A percentile compares a stretch with the other conserved stretches of the same genome.
phyloP scores from a whole-genome alignment of 2,113 vertebrate species.

The Furnarius figulus region DNA sequence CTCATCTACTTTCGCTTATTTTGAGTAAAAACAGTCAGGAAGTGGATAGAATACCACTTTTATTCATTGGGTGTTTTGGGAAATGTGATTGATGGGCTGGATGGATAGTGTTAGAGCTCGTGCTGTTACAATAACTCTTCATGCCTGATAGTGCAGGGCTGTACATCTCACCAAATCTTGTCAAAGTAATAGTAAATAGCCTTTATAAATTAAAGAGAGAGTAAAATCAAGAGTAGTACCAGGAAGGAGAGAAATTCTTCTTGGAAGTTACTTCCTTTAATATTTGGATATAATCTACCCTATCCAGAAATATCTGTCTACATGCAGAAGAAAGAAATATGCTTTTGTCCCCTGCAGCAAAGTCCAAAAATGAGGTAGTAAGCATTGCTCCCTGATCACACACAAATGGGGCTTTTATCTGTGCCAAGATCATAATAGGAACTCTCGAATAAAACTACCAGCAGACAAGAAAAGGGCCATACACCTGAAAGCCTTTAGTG shows the following conservation, averaged over 20 bases:
- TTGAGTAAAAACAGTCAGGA: neutral
- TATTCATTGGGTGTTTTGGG: neutral
- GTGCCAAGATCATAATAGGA: neutral
- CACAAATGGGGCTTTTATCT: neutral
- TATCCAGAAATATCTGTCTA: neutral
- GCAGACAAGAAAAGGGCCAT: neutral
- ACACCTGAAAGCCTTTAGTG: neutral
- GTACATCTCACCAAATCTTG: neutral
- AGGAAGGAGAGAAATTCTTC: neutral
- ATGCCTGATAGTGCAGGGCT: neutral
- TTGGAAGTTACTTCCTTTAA: constrained; percentile 23
- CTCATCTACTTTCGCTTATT: neutral
- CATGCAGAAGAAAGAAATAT: neutral
- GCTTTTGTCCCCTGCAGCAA: neutral
- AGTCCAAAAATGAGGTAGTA: neutral
- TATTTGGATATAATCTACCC: neutral
- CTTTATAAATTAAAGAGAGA: neutral
- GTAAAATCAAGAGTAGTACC: neutral
- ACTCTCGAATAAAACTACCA: neutral
- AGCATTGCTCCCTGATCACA: neutral
- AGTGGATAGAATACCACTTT: neutral
- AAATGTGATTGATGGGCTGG: neutral
- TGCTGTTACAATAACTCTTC: constrained; percentile 5
- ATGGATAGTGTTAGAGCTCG: neutral
- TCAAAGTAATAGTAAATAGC: neutral